Base-by-base conservation (phyloP, 2,113 vertebrate genomes). In the Oceanodroma tethys region DNA sequence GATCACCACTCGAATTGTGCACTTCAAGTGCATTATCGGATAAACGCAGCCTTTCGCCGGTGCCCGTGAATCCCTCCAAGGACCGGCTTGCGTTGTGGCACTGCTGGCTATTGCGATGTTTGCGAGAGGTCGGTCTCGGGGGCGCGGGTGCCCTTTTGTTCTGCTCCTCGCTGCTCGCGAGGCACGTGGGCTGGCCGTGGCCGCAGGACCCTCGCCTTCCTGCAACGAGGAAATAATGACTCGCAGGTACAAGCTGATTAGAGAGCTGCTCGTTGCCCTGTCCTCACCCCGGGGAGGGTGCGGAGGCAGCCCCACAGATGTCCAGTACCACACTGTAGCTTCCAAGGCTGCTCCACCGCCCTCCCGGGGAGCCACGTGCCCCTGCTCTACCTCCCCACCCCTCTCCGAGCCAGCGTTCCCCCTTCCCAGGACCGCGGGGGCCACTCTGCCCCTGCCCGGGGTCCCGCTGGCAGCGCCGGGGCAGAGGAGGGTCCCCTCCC, bases 1-100 rank as follows among this genome's bases (percentile, higher is more conserved):
- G 81, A 80, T 82, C 85, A 32, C 10, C 78, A 7, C 58, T 52
- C 6, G 18, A n/a, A 9, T 3, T 59, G 72, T 40, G 90, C 68
- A 7, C 58, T 62, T 26, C 60, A 52, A 47, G 84, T 16, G 66
- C 32, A 7, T 59, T 18, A 34, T 7, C 1, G 0, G 52, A 7
- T 32, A 50, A 83, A 42, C 0, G 11, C 34, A 27, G 81, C 75
- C 72, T 34, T 26, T 55, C 0, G 0, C 10, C 30, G 0, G 0
- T 7, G 60, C 23, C 52, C 0, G 20, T 5, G 29, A 10, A 3
- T 6, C 60, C 14, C 30, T 30, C 67, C 3, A 10, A 23, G 50
- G 67, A 2, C 55, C 13, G 21, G 7, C 7, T 4, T 3, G 47
- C 12, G 0, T 7, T 7, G 5, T 7, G 78, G n/a, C 32, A 17